Conservation (phyloP, 2,888 invertebrate species). For the Furcula furcula region DNA sequence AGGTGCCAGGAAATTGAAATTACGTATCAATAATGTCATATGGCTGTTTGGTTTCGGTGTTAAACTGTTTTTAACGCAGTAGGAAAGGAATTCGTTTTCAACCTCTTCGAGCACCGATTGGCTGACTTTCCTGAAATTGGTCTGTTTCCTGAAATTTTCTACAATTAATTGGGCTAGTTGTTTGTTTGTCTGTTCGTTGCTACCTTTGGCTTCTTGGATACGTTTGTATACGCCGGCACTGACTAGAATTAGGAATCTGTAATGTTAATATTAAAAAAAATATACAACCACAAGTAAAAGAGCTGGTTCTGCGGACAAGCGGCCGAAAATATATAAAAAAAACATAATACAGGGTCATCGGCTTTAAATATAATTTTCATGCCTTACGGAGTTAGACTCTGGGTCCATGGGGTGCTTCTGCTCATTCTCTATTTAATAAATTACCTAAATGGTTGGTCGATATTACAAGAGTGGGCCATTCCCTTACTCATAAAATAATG, state of each 20-base stretch:
- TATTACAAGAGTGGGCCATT: too few relatives aligned
- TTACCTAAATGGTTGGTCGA: too few relatives aligned
- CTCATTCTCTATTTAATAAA: too few relatives aligned
- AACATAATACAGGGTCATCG: too few relatives aligned
- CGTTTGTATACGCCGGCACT: conserved; percentile 93
- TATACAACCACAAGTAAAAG: too few relatives aligned
- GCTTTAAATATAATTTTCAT: too few relatives aligned
- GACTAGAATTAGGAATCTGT: conserved; percentile 90
- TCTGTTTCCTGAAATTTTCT: conserved; percentile 90
- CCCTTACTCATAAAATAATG: too few relatives aligned
- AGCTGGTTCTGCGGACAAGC: too few relatives aligned
- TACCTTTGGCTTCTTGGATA: conserved; percentile 87
- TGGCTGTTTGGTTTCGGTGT: conserved; percentile 87
- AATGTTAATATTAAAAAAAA: conserved; percentile 24
- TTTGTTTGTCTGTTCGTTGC: conserved; percentile 89
- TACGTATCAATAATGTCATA: conserved; percentile 91
- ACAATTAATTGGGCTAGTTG: conserved; percentile 90
- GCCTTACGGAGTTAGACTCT: too few relatives aligned
- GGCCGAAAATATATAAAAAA: too few relatives aligned
- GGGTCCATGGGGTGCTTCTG: too few relatives aligned
- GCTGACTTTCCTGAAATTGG: conserved; percentile 90
- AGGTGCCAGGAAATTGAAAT: conserved; percentile 91
- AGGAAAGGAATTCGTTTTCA: conserved; percentile 90
- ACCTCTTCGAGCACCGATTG: conserved; percentile 93
- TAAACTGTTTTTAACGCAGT: conserved; percentile 82